Percentiles rank a stretch among this genome's conserved stretches.
Evolutionary conservation across 2,797 vertebrate genomes (phyloP).

Genomic region (Rhinoraja longicauda): DNA sequence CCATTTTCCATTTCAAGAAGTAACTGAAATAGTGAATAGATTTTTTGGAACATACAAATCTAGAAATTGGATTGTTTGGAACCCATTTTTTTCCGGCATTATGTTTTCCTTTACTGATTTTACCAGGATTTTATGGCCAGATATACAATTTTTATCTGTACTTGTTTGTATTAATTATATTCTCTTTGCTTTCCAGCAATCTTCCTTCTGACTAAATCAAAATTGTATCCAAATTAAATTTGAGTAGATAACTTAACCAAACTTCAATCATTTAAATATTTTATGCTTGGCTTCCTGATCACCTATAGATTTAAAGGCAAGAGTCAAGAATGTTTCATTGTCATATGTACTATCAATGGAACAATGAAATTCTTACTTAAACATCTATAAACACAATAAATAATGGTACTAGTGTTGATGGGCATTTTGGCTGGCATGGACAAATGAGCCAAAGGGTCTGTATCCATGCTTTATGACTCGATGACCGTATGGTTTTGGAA

Average conservation of each 20-base stretch:
- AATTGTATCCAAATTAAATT: background rate
- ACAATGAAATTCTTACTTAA: too few species aligned
- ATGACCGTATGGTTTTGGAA: constrained; percentile 58
- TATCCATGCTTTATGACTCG: too few species aligned
- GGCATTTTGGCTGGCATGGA: too few species aligned
- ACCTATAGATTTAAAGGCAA: background rate
- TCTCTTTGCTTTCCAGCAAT: background rate
- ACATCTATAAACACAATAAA: too few species aligned
- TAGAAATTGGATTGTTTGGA: too few species aligned
- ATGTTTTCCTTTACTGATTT: too few species aligned
- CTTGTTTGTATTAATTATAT: background rate
- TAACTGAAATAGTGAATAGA: background rate
- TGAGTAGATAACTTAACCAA: background rate
- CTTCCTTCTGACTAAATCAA: background rate
- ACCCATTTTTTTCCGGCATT: too few species aligned
- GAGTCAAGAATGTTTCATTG: background rate
- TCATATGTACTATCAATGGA: background rate
- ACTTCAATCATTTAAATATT: background rate
- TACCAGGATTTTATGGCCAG: too few species aligned
- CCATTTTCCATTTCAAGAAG: background rate
- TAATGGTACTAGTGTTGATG: too few species aligned
- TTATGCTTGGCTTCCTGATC: background rate
- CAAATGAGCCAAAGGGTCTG: too few species aligned
- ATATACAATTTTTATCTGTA: background rate
- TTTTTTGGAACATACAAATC: background rate